These are phyloP conservation scores for Drosophila funebris DNA, from an alignment of 1,140 invertebrate species.

Conservation along the genomic window DNA sequence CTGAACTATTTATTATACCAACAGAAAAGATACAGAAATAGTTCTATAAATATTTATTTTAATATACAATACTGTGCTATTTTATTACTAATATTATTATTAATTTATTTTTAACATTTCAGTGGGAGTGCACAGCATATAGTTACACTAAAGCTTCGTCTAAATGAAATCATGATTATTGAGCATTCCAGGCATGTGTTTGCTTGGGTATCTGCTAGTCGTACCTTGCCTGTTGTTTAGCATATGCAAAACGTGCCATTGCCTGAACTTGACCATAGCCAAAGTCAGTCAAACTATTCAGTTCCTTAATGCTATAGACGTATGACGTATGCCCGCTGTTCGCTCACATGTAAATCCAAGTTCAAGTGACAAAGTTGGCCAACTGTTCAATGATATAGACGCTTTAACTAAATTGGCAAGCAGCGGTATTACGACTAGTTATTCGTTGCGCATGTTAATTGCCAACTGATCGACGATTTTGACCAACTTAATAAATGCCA, in stretches of 20 bases:
- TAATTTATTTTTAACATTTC: too few species aligned
- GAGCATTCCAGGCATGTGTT: not conserved
- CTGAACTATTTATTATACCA: too few species aligned
- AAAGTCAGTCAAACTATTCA: conserved; percentile 38
- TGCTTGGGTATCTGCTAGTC: conserved; percentile 1
- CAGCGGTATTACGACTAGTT: conserved; percentile 43
- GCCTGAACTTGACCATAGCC: conserved; percentile 63
- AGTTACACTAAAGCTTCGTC: too few species aligned
- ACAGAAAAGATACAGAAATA: too few species aligned
- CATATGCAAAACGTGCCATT: conserved; percentile 66
- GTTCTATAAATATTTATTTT: too few species aligned
- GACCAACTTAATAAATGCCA: conserved; percentile 39
- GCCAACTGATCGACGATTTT: conserved; percentile 53
- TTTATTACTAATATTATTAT: too few species aligned
- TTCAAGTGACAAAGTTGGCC: conserved; percentile 55
- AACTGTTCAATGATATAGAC: conserved; percentile 53
- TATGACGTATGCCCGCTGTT: not conserved
- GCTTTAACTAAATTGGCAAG: conserved; percentile 58
- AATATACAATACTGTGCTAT: too few species aligned
- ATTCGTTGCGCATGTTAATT: conserved; percentile 65
- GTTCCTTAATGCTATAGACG: conserved; percentile 45
- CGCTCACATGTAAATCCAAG: conserved; percentile 63
- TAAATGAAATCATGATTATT: not conserved
- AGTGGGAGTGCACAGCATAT: not conserved
- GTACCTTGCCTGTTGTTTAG: conserved; percentile 7